Conservation (phyloP, 1,140 invertebrate species). For the Zaprionus ornatus region DNA sequence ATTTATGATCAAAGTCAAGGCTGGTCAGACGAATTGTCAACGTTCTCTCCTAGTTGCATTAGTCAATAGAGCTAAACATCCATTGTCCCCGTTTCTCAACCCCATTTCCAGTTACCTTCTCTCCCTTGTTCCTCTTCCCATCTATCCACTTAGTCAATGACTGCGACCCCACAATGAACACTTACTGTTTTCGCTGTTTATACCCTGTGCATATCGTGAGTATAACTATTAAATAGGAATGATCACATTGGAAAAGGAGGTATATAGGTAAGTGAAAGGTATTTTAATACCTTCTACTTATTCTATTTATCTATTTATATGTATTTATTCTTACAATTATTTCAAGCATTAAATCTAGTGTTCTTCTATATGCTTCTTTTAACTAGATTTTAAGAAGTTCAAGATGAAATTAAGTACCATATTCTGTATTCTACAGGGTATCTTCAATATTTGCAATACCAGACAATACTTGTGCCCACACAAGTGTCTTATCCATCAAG, state of each 20-base stretch:
- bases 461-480: slow-evolving; percentile 5
- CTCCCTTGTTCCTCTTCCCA: neutral
- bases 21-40: slow-evolving; percentile 33
- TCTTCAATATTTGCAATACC: neutral
- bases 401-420: neutral
- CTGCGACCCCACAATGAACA: neutral
- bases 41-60: slow-evolving; percentile 9
- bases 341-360: too few relatives aligned
- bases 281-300: too few relatives aligned
- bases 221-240: too few relatives aligned
- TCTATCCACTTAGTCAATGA: neutral
- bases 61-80: slow-evolving; percentile 40
- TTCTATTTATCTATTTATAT: too few relatives aligned
- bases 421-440: neutral
- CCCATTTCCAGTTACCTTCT: neutral
- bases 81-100: neutral
- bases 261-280: too few relatives aligned
- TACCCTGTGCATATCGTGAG: neutral
- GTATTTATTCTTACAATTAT: too few relatives aligned
- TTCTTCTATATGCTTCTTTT: neutral
- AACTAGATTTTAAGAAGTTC: too few relatives aligned
- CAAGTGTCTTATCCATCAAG: slow-evolving; percentile 23
- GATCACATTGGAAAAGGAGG: too few relatives aligned
- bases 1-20: slow-evolving; percentile 68
- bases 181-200: neutral